phyloP scores from a whole-genome alignment of 2,113 vertebrate species.

The Rhabdornis inornatus region DNA sequence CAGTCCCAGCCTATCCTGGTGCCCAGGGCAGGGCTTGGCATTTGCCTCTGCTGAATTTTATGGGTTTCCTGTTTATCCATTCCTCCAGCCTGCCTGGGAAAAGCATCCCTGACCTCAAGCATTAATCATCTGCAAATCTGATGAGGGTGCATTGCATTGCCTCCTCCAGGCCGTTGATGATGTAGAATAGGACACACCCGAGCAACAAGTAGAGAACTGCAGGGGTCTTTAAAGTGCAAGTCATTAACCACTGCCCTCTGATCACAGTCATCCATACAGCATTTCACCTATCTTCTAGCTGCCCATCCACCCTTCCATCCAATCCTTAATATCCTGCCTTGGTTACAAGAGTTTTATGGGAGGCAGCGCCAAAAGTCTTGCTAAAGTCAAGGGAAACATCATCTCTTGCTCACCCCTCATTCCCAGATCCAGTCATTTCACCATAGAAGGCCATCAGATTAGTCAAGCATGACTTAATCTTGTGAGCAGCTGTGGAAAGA shows the following conservation, averaged over 20 bases:
- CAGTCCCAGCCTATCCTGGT: background rate
- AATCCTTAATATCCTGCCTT: background rate
- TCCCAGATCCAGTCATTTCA: background rate
- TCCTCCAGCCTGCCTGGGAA: background rate
- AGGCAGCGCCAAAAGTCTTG: background rate
- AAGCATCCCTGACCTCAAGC: background rate
- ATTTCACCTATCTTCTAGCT: background rate
- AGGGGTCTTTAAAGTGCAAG: background rate
- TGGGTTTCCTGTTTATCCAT: background rate
- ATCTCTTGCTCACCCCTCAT: background rate
- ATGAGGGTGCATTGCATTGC: background rate
- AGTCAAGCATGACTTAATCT: background rate
- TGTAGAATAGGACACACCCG: background rate
- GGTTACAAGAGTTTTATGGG: background rate
- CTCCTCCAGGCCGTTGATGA: background rate
- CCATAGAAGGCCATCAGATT: background rate
- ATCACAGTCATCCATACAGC: background rate
- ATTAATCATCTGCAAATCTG: background rate
- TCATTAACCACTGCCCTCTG: background rate
- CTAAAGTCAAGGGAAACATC: background rate
- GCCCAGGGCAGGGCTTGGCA: background rate
- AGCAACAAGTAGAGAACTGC: background rate
- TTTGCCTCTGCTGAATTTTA: background rate
- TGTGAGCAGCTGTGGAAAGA: background rate
- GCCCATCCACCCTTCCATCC: background rate